Evolutionary conservation across 2,888 invertebrate species (phyloP), one percentile per base, ranked within the genome.

Genomic region (Protonemura montana): DNA sequence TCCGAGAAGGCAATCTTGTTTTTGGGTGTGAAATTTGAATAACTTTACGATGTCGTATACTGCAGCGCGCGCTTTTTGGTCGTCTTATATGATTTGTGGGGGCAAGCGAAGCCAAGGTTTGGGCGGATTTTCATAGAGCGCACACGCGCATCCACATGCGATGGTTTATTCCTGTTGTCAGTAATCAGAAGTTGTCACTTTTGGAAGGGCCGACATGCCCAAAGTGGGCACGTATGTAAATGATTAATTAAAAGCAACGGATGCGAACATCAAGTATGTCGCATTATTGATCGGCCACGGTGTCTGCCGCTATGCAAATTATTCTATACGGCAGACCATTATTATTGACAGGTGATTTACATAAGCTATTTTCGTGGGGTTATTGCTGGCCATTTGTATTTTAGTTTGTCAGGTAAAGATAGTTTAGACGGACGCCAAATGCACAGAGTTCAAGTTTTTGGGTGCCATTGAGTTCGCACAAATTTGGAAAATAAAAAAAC

Each of bases 211-310:
- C 59, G 10, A 35, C 35, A 59, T 59, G 59, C 59, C 59, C 59
- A 59, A 59, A 59, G 59, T 21, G 59, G 59, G 59, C 59, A 59
- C 59, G 59, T 59, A 59, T 59, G 59, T 59, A 59, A 59, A 59
- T 59, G 16, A 13, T 59, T 59, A 59, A 59, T 59, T 59, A 59
- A 59, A 59, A 59, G 1, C 1, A 16, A 10, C 59, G 59, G 59
- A 59, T 59, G 59, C 59, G 3, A 6, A 13, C 59, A 59, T 59
- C 59, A 21, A 21, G 59, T 1, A 3, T 13, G 59, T 59, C 59
- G 59, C 59, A 13, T 59, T 59, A 59, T 59, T 59, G 59, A 59
- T 3, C 59, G 59, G 7, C 59, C 16, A 35, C 10, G 35, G 5
- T 35, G 59, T 21, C 16, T 59, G 59, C 13, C 21, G 59, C 59